phyloP scores from a whole-genome alignment of 2,888 invertebrate genomes.

The Tricholauxania praeusta region DNA sequence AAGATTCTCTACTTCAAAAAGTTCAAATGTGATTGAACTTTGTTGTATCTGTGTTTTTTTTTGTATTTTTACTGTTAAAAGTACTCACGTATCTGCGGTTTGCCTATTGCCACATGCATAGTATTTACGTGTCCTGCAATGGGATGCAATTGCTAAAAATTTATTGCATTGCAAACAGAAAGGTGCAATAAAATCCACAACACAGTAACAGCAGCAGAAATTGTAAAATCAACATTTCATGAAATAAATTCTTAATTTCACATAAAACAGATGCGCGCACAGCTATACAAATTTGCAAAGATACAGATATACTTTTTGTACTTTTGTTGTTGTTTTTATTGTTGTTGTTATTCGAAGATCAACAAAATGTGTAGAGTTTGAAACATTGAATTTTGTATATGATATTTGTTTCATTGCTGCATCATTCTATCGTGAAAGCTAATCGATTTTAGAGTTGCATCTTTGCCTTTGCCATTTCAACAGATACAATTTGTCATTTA shows the following conservation, averaged over 20 bases:
- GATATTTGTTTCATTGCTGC: neutral
- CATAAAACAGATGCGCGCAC: neutral
- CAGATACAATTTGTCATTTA: constrained; percentile 20
- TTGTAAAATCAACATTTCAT: too few relatives aligned
- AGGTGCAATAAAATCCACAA: constrained; percentile 21
- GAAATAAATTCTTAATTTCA: too few relatives aligned
- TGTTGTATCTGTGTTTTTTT: neutral
- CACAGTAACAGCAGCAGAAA: neutral
- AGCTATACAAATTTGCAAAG: neutral
- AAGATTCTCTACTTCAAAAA: constrained; percentile 1
- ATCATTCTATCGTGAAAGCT: neutral
- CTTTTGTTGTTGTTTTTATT: neutral
- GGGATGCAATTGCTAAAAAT: constrained; percentile 2
- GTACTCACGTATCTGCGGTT: neutral
- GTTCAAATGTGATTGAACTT: constrained; percentile 33
- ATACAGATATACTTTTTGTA: neutral
- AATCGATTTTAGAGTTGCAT: constrained; percentile 20
- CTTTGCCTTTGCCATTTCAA: neutral
- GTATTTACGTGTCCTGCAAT: neutral
- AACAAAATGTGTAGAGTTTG: constrained; percentile 5
- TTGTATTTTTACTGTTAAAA: too few relatives aligned
- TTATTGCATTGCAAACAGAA: neutral
- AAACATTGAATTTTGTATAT: neutral
- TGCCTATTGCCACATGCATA: constrained; percentile 7
- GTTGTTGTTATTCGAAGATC: constrained; percentile 4